Evolutionary conservation across 2,888 invertebrate species (phyloP), one percentile per base, ranked within the genome.

Genomic region (Zeuzera pyrina): DNA sequence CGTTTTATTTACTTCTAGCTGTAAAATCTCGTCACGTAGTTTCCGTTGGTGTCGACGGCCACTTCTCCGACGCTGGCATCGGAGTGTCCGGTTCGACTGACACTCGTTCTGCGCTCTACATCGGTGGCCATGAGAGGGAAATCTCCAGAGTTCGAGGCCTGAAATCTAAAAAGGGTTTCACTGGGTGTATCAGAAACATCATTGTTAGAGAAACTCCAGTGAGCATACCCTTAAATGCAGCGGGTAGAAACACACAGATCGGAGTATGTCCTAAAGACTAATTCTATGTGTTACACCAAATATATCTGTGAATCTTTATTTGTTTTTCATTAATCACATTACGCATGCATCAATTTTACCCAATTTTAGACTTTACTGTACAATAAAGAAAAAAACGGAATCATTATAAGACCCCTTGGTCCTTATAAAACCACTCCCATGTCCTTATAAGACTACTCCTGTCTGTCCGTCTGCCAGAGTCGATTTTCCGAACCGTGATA

Each of bases 21-120:
- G 87, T 91, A 15, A 98, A 97, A 69, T 91, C 92, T n/a, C 93
- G 93, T 70, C 95, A 95, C 66, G 91, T 96, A 12, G 91, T 97
- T 3, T 90, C 92, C 0, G 81, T 99, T 31, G 90, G 91, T 0
- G 94, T 98, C 1, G 95, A 98, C 71, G 92, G 91, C 5, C 85
- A 89, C 34, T 89, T 89, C 56, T 89, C 90, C 0, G 86, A 88
- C 41, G 90, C 93, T 0, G 91, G 89, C 2, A 86, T 93, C 16
- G 92, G 92, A 3, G 86, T 86, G 11, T 83, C 88, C 12, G 83
- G 87, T 0, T 87, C 89, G 0, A 93, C 95, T 0, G 89, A 92
- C 52, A 95, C 95, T 0, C 89, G 89, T 15, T 90, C 94, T 39
- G 93, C 95, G 0, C 83, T 98, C 16, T 98, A 92, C 71, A 85